A percentile compares a stretch with the other conserved stretches of the same genome.
phyloP scores from a whole-genome alignment of 2,888 invertebrate species.

The Apodemia zela region DNA sequence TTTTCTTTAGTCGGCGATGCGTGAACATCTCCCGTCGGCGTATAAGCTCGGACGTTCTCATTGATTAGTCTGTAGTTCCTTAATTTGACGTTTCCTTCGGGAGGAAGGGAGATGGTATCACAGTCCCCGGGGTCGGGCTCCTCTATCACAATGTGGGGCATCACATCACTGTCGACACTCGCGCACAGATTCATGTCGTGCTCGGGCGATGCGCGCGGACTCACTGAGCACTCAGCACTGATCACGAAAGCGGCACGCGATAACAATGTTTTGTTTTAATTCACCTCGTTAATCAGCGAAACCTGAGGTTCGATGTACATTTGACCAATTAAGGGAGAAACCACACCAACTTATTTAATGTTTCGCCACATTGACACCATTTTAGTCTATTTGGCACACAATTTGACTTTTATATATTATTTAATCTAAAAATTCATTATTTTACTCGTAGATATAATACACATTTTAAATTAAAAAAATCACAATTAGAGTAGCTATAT shows the following conservation, averaged over 20 bases:
- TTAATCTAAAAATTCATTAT: too few species aligned
- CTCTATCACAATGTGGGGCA: constrained; percentile 51
- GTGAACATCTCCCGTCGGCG: constrained; percentile 60
- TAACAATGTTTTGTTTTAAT: constrained; percentile 27
- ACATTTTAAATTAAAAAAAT: too few species aligned
- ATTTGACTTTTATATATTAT: too few species aligned
- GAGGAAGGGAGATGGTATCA: constrained; percentile 46
- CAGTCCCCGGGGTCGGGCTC: constrained; percentile 54
- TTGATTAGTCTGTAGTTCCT: constrained; percentile 59
- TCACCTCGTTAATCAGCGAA: constrained; percentile 28
- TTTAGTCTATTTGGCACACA: too few species aligned
- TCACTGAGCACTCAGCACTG: constrained; percentile 37
- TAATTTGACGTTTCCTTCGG: constrained; percentile 62
- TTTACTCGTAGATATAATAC: too few species aligned
- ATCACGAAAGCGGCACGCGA: constrained; percentile 39
- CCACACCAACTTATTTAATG: background rate
- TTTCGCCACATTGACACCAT: background rate
- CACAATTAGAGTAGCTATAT: too few species aligned
- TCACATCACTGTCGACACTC: constrained; percentile 34
- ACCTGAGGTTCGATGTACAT: constrained; percentile 22
- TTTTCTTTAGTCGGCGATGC: constrained; percentile 59
- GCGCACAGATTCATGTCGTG: constrained; percentile 50
- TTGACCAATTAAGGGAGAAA: constrained; percentile 10
- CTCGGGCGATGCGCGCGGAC: constrained; percentile 46
- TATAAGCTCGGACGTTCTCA: constrained; percentile 61